phyloP scores from a whole-genome alignment of 2,113 vertebrate genomes.

The Semicossyphus pulcher region DNA sequence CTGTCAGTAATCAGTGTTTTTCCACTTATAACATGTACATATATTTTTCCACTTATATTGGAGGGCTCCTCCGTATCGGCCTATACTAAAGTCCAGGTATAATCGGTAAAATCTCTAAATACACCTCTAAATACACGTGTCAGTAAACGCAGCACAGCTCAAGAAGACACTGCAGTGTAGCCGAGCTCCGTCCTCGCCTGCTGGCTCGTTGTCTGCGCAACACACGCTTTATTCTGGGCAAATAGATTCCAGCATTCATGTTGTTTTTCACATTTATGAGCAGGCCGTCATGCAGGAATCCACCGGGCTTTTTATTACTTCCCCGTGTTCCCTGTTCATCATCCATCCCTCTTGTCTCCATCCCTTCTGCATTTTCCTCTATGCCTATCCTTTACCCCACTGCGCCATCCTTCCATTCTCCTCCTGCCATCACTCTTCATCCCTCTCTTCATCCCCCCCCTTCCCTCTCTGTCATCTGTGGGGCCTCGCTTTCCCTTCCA shows the following conservation, averaged over 20 bases:
- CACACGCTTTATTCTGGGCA: conserved; percentile 54
- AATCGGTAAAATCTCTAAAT: too few species aligned
- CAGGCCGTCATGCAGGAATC: conserved; percentile 56
- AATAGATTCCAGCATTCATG: conserved; percentile 64
- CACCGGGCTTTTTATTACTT: conserved; percentile 61
- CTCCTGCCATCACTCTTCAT: conserved; percentile 47
- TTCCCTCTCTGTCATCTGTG: conserved; percentile 42
- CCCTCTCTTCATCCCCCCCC: conserved; percentile 45
- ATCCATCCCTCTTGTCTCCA: conserved; percentile 44
- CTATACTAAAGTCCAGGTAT: too few species aligned
- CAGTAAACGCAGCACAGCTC: conserved; percentile 31
- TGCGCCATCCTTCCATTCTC: conserved; percentile 49
- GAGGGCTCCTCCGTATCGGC: too few species aligned
- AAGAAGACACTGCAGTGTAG: conserved; percentile 26
- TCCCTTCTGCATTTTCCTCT: conserved; percentile 45
- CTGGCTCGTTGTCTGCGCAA: conserved; percentile 50
- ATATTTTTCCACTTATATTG: too few species aligned
- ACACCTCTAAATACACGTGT: too few species aligned
- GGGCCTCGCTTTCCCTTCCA: conserved; percentile 21
- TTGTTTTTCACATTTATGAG: conserved; percentile 71
- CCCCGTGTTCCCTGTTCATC: conserved; percentile 48
- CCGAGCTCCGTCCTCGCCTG: conserved; percentile 29
- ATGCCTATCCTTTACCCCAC: conserved; percentile 46
- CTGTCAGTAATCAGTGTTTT: too few species aligned
- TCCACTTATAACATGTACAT: too few species aligned